Evolutionary conservation across 2,113 vertebrate species (phyloP), one percentile per base, ranked within the genome.

Genomic region (Coregonus clupeaformis): DNA sequence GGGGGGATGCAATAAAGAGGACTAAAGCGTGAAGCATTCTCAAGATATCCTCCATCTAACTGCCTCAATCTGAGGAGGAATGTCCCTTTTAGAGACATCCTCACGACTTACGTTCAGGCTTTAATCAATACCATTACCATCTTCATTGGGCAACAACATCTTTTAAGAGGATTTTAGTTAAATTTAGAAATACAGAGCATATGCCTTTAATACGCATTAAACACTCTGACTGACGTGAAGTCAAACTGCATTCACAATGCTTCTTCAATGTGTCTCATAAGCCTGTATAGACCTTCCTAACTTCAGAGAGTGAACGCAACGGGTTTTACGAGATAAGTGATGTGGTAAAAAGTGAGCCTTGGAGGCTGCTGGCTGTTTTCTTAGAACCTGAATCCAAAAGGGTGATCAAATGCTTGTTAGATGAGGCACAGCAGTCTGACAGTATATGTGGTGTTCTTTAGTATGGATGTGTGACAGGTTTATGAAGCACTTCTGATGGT

Each of bases 341-440:
- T 52, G 80, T 82, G 11, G 22, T 73, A 47, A 66, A 81, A 72
- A 76, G 72, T 72, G 22, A 62, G 74, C 30, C 55, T 36, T 9
- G 72, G 64, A 80, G 84, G 78, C 84, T 60, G 80, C 80, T 86
- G 88, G 87, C 80, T 79, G 76, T 79, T 72, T 68, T 87, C 84
- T 84, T 20, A 20, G n/a, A 88, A 89, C 87, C 88, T 90, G 88
- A 89, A 91, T 87, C 77, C 87, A 88, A 86, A 71, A 88, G 82
- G 82, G 49, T 78, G 81, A 78, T 82, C 79, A 83, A 82, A 88
- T 63, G 88, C 88, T 89, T 88, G 87, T 84, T 78, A 77, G n/a
- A 69, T 74, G 82, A 79, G 83, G 80, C 77, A 59, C 71, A 66
- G 77, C 80, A 55, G 71, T 72, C 70, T 72, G 32, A 64, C 57